Base-by-base conservation (phyloP, 2,797 vertebrate species). In the Meda fulgida region DNA sequence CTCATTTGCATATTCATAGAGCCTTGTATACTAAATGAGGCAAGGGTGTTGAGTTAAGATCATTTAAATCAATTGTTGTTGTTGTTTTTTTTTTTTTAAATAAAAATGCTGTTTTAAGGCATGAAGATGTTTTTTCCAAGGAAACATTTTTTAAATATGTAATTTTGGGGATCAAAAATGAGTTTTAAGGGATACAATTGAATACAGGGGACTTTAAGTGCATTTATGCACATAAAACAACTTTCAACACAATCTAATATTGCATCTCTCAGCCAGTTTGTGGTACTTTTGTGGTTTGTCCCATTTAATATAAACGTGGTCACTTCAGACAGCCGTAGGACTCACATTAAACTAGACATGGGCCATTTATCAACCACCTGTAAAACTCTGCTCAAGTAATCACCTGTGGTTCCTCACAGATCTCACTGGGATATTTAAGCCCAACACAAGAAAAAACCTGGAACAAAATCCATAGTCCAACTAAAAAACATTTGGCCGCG, bases 401-500 rank as follows among this genome's bases (percentile, higher is more conserved):
- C 67, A 86, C 40, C 76, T 85, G 84, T 21, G 40, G 81, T 86
- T 73, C 65, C 26, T 84, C 23, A 76, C 55, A 53, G 48, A 84
- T 85, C 55, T 48, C 48, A 79, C 76, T 78, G 67, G 65, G 26
- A 71, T 85, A 84, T 84, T 86, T 82, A 87, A 89, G 72, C 63
- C 70, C 85, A 51, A 26, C 69, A 73, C 34, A 36, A 84, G 38
- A 51, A 53, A 84, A 78, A 78, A 81, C 53, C 71, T 88, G 79
- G 82, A 89, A 86, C 72, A 79, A 88, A 91, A 88, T 89, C 88
- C 87, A 78, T 40, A 51, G 71, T 81, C 87, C 84, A 67, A 72
- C 29, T 76, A 85, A 89, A 89, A 91, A 87, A 36, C 86, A 89
- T 91, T 90, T 88, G 85, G 92, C 80, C 55, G 85, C 23, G 82